Conservation (phyloP, 2,113 vertebrate genomes). For the Rhinolophus ferrumequinum region DNA sequence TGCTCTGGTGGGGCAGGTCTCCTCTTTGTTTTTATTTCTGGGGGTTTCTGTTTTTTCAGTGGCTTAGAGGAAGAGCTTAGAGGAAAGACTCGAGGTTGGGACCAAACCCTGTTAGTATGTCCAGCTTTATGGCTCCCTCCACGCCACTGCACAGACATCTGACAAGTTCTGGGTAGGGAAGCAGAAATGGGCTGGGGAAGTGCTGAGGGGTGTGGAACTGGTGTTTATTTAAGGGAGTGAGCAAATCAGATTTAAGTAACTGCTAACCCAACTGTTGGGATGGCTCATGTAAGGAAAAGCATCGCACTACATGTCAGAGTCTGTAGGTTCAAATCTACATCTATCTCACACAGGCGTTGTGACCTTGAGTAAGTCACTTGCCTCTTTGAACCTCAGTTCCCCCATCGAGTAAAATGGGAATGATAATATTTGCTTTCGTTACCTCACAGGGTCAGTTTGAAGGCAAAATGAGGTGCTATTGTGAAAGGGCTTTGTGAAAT, state of each 20-base stretch:
- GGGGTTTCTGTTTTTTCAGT: background rate
- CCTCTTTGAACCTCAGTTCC: background rate
- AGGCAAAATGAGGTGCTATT: background rate
- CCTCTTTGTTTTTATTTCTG: constrained; percentile 54
- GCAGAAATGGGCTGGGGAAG: background rate
- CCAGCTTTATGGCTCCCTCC: background rate
- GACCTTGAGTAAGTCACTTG: constrained; percentile 47
- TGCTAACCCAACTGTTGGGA: background rate
- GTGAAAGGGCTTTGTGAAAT: background rate
- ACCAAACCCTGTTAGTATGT: background rate
- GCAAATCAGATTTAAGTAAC: background rate
- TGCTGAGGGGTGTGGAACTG: background rate
- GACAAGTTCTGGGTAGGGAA: constrained; percentile 1
- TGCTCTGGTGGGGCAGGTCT: background rate
- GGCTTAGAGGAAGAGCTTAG: constrained; percentile 34
- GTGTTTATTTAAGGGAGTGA: background rate
- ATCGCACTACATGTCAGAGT: background rate
- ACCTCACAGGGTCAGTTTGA: background rate
- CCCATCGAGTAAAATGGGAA: background rate
- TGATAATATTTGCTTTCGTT: background rate
- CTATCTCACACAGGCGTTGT: background rate
- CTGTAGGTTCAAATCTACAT: background rate
- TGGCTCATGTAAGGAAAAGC: background rate
- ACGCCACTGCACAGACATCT: background rate
- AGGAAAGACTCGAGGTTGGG: background rate